Evolutionary conservation across 2,888 invertebrate genomes (phyloP), one percentile per base, ranked within the genome.

Genomic region (Agriopis leucophaearia): DNA sequence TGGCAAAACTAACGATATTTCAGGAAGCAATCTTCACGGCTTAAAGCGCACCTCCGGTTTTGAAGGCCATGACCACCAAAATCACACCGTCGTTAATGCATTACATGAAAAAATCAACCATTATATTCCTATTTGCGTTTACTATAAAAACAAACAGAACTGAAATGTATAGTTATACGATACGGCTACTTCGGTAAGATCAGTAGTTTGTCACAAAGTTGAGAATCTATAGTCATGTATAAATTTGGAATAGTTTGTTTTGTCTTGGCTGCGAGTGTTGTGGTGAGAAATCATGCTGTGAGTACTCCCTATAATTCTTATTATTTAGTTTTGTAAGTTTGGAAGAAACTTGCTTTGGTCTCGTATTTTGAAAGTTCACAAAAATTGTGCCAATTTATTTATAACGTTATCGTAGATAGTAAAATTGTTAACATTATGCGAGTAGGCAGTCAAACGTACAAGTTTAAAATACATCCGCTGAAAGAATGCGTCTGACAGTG

Each of bases 31-130:
- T 71, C 68, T 70, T 61, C 67, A 67, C 66, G 72, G 66, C 47
- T 66, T 70, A 75, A 74, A 64, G 69, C 80, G 74, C 64, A 70
- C 55, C 74, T 81, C 81, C 80, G 74, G 67, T 51, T 40, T 77
- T 71, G 77, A 79, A 81, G 79, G 79, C 50, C 75, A 65, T 66
- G 70, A 59, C 59, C 66, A 56, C 63, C 70, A 70, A 74, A 77
- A 69, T 67, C 36, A 56, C 38, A 47, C 36, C 57, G 61, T 64
- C 54, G 65, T 70, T 70, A 69, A 67, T 70, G 70, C 69, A 69
- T 70, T 67, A 63, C 58, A 64, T 58, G 42, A 66, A 68, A 68
- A 69, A 18, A 60, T 27, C 61, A 52, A 27, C 70, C 59, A 75
- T 71, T 73, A 71, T 61, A 64, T 62, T 66, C 55, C 51, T 69